These are phyloP conservation scores for Craniophora ligustri DNA, from an alignment of 2,888 invertebrate species.

Conservation along the genomic window DNA sequence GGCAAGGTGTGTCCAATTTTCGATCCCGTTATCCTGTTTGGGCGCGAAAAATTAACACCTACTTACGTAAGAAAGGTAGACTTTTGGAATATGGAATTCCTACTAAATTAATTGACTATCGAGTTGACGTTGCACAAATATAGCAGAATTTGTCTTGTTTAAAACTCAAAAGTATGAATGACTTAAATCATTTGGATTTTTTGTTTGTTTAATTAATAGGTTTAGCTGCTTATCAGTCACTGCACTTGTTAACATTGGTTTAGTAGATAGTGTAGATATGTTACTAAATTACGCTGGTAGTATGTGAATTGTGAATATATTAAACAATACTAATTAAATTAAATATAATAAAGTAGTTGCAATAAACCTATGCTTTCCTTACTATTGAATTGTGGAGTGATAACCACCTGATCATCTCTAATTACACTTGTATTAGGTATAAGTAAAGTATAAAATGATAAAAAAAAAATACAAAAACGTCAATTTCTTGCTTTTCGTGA, in stretches of 20 bases:
- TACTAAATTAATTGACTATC: not conserved
- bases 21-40: constrained; percentile 49
- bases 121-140: not conserved
- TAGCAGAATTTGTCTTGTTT: not conserved
- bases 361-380: no score
- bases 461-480: no score
- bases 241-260: constrained; percentile 66
- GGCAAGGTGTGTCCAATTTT: constrained; percentile 50
- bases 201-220: constrained; percentile 19
- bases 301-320: constrained; percentile 7
- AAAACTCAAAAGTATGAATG: not conserved
- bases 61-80: constrained; percentile 7
- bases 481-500: no score
- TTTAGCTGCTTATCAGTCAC: constrained; percentile 72
- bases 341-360: no score
- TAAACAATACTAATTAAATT: no score
- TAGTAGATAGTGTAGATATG: no score
- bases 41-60: constrained; percentile 61
- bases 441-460: no score
- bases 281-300: not conserved
- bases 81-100: constrained; percentile 8
- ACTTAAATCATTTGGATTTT: constrained; percentile 11
- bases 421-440: no score
- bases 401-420: no score
- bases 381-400: no score